These are phyloP conservation scores for Oophaga sylvatica DNA, from an alignment of 2,797 vertebrate species.

Conservation along the genomic window DNA sequence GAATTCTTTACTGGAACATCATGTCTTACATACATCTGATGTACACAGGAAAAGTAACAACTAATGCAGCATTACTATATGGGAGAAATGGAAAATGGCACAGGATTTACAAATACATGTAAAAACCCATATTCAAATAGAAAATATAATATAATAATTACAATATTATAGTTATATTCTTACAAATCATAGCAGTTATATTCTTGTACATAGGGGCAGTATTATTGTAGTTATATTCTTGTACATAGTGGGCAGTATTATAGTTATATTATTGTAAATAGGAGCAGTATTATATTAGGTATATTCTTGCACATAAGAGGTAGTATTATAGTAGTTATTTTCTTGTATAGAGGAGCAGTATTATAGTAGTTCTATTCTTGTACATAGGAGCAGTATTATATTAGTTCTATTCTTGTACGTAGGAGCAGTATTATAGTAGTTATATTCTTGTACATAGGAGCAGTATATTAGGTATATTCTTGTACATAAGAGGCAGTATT, in stretches of 20 bases:
- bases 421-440: no score
- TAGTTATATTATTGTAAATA: not conserved
- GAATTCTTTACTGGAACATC: conserved; percentile 29
- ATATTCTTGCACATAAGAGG: no score
- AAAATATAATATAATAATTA: not conserved
- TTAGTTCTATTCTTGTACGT: no score
- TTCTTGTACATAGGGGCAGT: no score
- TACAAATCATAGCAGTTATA: not conserved
- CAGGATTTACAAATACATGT: not conserved
- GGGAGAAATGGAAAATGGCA: not conserved
- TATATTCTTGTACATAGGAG: no score
- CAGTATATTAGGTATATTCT: no score
- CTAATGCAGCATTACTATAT: not conserved
- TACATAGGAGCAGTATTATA: no score
- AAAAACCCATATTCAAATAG: not conserved
- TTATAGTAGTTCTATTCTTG: not conserved
- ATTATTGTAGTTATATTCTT: no score
- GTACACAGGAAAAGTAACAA: not conserved
- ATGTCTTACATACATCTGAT: not conserved
- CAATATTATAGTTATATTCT: not conserved
- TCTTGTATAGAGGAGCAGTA: no score
- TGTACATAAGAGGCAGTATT: no score
- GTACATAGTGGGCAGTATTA: no score
- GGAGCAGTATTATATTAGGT: not conserved
- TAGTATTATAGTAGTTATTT: no score